phyloP scores from a whole-genome alignment of 2,888 invertebrate species.

The Malthinus seriepunctatus region DNA sequence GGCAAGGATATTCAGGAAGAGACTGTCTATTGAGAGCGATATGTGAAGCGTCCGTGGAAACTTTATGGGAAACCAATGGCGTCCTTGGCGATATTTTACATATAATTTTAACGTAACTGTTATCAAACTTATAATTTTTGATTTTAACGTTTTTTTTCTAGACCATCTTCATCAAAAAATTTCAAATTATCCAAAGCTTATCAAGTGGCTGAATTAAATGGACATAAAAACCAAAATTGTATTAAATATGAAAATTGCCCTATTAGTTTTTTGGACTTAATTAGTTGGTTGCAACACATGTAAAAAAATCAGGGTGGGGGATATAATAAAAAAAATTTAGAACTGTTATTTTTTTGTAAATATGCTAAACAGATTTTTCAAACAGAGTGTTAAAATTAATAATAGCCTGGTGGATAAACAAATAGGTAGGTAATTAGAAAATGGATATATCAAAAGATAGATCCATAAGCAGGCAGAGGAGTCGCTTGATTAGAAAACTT shows the following conservation, averaged over 20 bases:
- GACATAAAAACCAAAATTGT: conserved; percentile 56
- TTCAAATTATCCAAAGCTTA: conserved; percentile 58
- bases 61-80: conserved; percentile 61
- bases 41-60: conserved; percentile 64
- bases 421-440: too few species aligned
- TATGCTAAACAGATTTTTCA: too few species aligned
- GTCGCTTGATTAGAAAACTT: too few species aligned
- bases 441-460: too few species aligned
- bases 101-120: conserved; percentile 67
- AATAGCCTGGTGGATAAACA: too few species aligned
- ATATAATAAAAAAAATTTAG: too few species aligned
- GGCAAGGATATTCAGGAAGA: conserved; percentile 63
- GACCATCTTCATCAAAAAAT: conserved; percentile 64
- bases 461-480: too few species aligned
- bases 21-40: conserved; percentile 67
- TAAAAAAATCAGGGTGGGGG: neutral
- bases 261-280: conserved; percentile 58
- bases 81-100: conserved; percentile 67
- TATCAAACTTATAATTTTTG: neutral
- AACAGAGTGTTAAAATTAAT: too few species aligned
- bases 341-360: too few species aligned
- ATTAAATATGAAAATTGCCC: conserved; percentile 57
- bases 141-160: conserved; percentile 45
- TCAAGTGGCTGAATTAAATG: conserved; percentile 60
- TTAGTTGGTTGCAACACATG: conserved; percentile 45